A percentile compares a stretch with the other conserved stretches of the same genome.
Conservation (phyloP, 1,140 invertebrate genomes). For the Drosophila pallidifrons region DNA sequence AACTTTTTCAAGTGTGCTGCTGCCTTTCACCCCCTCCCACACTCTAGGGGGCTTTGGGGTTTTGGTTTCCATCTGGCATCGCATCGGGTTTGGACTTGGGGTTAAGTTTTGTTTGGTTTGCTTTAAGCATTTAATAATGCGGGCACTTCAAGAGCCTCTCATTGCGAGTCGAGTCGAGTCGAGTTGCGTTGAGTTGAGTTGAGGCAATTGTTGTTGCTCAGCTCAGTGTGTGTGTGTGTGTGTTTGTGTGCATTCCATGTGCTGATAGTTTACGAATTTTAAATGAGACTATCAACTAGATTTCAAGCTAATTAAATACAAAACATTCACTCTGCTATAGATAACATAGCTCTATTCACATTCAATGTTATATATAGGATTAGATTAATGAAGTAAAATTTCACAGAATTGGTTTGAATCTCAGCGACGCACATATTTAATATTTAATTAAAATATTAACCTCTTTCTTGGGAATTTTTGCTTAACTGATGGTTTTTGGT, state of each 20-base stretch:
- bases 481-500: background rate
- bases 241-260: background rate
- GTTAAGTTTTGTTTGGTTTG: slow-evolving; percentile 4
- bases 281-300: background rate
- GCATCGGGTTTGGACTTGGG: background rate
- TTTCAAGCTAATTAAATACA: background rate
- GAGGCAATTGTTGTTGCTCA: slow-evolving; percentile 23
- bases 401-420: too few relatives aligned
- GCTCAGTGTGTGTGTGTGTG: background rate
- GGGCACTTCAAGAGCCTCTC: slow-evolving; percentile 23
- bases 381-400: too few relatives aligned
- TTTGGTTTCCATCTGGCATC: slow-evolving; percentile 7
- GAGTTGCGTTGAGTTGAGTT: slow-evolving; percentile 15
- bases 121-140: slow-evolving; percentile 48
- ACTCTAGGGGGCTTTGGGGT: background rate
- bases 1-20: slow-evolving; percentile 41
- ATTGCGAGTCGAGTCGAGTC: background rate
- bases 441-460: too few relatives aligned
- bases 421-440: too few relatives aligned
- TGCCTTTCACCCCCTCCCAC: background rate
- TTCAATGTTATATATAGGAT: too few relatives aligned
- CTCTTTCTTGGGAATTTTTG: too few relatives aligned
- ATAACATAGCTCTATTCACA: too few relatives aligned
- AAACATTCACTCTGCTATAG: background rate
- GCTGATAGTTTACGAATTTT: slow-evolving; percentile 10